Percentiles rank a stretch among this genome's conserved stretches.
These are phyloP conservation scores for Edolisoma coerulescens DNA, from an alignment of 2,113 vertebrate species.

Conservation along the genomic window DNA sequence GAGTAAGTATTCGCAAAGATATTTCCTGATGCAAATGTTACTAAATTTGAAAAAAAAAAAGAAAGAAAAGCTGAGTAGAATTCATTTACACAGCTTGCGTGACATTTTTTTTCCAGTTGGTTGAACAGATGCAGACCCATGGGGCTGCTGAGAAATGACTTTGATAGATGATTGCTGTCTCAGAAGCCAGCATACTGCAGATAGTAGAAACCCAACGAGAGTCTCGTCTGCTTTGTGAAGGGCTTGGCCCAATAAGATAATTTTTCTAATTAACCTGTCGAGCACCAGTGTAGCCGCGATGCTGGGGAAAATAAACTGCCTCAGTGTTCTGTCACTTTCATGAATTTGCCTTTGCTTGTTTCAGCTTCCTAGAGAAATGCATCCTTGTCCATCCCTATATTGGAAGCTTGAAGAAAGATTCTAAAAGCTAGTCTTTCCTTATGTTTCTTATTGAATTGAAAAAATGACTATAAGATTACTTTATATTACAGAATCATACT, in stretches of 20 bases:
- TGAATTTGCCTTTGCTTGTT: slow-evolving; percentile 9
- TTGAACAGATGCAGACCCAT: slow-evolving; percentile 76
- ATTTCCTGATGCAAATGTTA: slow-evolving; percentile 23
- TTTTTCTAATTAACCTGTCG: slow-evolving; percentile 93
- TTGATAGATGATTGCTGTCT: slow-evolving; percentile 82
- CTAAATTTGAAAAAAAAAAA: neutral
- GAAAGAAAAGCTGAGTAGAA: slow-evolving; percentile 16
- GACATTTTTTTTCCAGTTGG: slow-evolving; percentile 77
- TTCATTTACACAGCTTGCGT: slow-evolving; percentile 73
- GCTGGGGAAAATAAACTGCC: slow-evolving; percentile 64
- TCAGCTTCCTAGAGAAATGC: neutral
- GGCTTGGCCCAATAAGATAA: slow-evolving; percentile 83
- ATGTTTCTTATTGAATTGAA: neutral
- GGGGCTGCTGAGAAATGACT: slow-evolving; percentile 74
- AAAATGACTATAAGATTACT: neutral
- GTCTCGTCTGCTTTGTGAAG: slow-evolving; percentile 75
- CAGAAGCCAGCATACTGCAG: slow-evolving; percentile 69
- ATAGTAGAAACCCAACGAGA: slow-evolving; percentile 80
- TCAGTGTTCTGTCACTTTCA: slow-evolving; percentile 48
- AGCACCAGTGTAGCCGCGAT: slow-evolving; percentile 72
- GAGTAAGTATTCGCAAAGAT: neutral
- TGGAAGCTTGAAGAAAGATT: neutral
- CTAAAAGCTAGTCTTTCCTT: neutral
- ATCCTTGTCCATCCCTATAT: slow-evolving; percentile 1
- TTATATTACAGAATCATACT: neutral